Percentiles rank a stretch among this genome's conserved stretches.
phyloP scores from a whole-genome alignment of 2,113 vertebrate species.

The Macroglossus sobrinus region DNA sequence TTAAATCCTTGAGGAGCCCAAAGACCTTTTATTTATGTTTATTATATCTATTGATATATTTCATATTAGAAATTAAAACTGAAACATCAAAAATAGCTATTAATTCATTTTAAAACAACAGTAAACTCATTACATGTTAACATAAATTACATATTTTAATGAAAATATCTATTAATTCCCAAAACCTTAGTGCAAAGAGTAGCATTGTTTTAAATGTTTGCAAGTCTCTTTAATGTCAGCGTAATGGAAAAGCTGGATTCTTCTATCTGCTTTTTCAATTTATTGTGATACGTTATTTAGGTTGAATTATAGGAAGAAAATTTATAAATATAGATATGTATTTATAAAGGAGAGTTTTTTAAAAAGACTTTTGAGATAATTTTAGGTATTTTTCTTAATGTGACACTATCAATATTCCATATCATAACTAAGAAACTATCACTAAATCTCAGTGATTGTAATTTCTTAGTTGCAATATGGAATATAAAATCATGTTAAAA shows the following conservation, averaged over 20 bases:
- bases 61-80: constrained; percentile 17
- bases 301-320: constrained; percentile 19
- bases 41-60: constrained; percentile 7
- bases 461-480: neutral
- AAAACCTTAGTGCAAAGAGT: neutral
- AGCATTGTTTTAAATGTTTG: constrained; percentile 1
- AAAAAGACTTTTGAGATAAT: neutral
- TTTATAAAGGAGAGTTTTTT: neutral
- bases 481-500: neutral
- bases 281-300: neutral
- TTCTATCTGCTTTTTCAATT: neutral
- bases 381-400: neutral
- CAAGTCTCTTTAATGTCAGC: neutral
- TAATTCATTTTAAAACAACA: constrained; percentile 9
- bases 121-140: neutral
- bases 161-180: neutral
- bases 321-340: neutral
- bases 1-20: neutral
- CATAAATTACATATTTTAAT: neutral
- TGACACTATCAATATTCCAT: neutral
- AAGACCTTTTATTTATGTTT: constrained; percentile 2
- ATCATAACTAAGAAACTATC: neutral
- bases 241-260: neutral
- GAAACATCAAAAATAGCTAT: neutral
- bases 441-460: neutral